These are phyloP conservation scores for Lasioglossum calceatum DNA, from an alignment of 2,888 invertebrate genomes.

Conservation along the genomic window DNA sequence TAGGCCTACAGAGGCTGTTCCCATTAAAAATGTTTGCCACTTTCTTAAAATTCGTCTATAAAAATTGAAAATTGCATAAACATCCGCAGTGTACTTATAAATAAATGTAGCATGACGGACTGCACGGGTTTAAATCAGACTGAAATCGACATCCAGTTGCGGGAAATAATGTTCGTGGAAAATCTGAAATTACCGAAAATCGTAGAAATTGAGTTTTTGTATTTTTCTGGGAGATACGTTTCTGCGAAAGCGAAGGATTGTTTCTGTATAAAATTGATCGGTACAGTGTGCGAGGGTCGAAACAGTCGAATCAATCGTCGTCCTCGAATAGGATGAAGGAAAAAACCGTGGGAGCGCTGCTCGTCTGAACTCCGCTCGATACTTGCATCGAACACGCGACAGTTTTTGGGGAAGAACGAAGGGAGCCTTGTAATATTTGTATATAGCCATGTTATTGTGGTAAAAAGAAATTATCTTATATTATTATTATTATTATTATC, in stretches of 20 bases:
- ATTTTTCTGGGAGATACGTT: not conserved
- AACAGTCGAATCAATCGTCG: conserved; percentile 18
- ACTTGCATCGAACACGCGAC: conserved; percentile 40
- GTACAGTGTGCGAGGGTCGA: conserved; percentile 11
- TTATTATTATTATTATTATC: conserved; percentile 48
- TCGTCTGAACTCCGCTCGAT: conserved; percentile 21
- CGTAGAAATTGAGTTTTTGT: not conserved
- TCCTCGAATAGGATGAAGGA: conserved; percentile 8
- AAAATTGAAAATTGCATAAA: too few species aligned
- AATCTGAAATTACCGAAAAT: not conserved
- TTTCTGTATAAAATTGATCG: not conserved
- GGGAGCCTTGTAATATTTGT: conserved; percentile 75
- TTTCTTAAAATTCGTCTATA: too few species aligned
- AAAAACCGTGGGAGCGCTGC: not conserved
- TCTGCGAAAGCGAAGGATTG: not conserved
- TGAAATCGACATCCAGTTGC: not conserved
- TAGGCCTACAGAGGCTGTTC: too few species aligned
- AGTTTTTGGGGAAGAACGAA: conserved; percentile 31
- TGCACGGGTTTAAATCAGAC: not conserved
- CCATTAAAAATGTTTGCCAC: too few species aligned
- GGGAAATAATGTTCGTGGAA: not conserved
- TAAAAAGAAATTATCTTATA: conserved; percentile 67
- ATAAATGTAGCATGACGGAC: not conserved
- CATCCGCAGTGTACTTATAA: not conserved
- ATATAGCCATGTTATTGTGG: conserved; percentile 71